These are phyloP conservation scores for Unio pictorum DNA, from an alignment of 2,888 invertebrate species.

Conservation along the genomic window DNA sequence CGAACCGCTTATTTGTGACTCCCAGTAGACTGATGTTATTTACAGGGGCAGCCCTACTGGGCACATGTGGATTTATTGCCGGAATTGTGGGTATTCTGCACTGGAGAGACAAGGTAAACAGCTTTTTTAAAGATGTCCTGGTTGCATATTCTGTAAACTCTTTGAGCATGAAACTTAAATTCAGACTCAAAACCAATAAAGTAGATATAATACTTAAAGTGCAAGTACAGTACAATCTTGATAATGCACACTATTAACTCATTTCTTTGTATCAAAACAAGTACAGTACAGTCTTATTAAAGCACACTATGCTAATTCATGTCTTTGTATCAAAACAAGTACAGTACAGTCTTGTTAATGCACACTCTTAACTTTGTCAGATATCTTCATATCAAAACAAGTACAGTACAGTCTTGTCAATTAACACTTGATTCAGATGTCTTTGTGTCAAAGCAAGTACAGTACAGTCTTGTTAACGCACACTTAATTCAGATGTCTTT, in stretches of 20 bases:
- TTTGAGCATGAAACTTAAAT: no score
- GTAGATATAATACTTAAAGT: neutral
- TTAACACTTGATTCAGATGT: no score
- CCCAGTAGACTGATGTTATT: conserved; percentile 94
- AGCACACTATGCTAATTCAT: no score
- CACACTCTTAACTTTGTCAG: no score
- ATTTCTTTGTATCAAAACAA: neutral
- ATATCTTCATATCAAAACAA: no score
- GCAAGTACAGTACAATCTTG: neutral
- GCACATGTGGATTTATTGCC: conserved; percentile 87
- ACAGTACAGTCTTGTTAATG: neutral
- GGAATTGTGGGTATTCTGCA: conserved; percentile 89
- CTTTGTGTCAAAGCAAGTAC: no score
- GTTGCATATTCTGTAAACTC: neutral
- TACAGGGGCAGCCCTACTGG: conserved; percentile 90
- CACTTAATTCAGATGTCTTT: no score
- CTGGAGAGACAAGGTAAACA: conserved; percentile 84
- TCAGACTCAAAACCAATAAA: neutral
- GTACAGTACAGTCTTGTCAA: no score
- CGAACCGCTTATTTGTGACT: conserved; percentile 92
- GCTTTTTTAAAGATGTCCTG: neutral
- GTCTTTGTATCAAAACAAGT: neutral
- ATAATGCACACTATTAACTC: no score
- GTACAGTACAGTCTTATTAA: neutral
- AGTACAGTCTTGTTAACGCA: no score